Percentiles rank a stretch among this genome's conserved stretches.
phyloP scores from a whole-genome alignment of 2,113 vertebrate genomes.

The Aegithalos caudatus region DNA sequence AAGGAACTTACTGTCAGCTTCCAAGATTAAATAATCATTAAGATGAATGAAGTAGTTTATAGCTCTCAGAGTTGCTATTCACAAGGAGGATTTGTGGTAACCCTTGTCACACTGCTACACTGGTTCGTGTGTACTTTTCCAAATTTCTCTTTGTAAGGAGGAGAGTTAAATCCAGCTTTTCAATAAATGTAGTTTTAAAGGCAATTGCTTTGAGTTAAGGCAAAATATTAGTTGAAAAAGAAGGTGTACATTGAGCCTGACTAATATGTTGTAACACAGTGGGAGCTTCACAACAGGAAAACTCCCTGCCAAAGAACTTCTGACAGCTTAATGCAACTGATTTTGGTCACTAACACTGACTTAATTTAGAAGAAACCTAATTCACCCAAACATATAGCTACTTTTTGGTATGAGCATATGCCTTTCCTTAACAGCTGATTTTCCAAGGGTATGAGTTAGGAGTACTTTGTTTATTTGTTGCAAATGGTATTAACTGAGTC shows the following conservation, averaged over 20 bases:
- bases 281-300: neutral
- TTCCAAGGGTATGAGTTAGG: neutral
- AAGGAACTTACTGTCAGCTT: slow-evolving; percentile 19
- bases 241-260: neutral
- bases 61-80: neutral
- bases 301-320: neutral
- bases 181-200: neutral
- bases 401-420: neutral
- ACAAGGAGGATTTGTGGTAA: neutral
- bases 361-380: neutral
- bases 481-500: neutral
- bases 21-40: slow-evolving; percentile 46
- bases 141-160: neutral
- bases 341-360: neutral
- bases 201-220: neutral
- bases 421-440: neutral
- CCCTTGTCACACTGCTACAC: neutral
- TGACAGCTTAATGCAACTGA: neutral
- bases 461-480: neutral
- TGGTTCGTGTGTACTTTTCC: neutral
- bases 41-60: neutral
- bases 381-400: neutral
- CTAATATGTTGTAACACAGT: neutral
- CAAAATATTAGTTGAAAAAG: neutral
- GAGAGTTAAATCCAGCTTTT: neutral